phyloP scores from a whole-genome alignment of 2,113 vertebrate species.

The Alaudala cheleensis region DNA sequence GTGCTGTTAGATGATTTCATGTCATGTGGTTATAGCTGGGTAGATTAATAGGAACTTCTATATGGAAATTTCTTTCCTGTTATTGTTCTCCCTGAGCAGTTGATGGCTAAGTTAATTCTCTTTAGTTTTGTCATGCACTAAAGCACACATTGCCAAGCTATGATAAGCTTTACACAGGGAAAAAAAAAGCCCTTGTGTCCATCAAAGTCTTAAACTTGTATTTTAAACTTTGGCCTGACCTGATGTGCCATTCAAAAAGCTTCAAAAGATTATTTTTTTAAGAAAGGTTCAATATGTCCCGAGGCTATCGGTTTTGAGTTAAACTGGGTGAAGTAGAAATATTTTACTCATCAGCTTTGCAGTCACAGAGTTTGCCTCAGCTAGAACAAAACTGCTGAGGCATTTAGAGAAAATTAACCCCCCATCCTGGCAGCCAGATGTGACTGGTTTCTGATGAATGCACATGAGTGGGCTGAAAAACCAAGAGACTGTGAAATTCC shows the following conservation, averaged over 20 bases:
- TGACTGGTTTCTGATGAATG: slow-evolving; percentile 99
- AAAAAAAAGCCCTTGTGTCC: slow-evolving; percentile 82
- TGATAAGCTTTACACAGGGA: slow-evolving; percentile 88
- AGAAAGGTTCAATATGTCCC: slow-evolving; percentile 94
- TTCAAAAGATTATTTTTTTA: slow-evolving; percentile 91
- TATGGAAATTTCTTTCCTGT: slow-evolving; percentile 90
- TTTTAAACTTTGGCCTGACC: slow-evolving; percentile 96
- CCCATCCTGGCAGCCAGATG: slow-evolving; percentile 99
- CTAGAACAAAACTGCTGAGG: slow-evolving; percentile 99
- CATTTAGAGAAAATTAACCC: slow-evolving; percentile 99
- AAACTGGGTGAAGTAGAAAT: slow-evolving; percentile 99
- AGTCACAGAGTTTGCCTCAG: slow-evolving; percentile 99
- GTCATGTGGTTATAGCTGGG: slow-evolving; percentile 76
- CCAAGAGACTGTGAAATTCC: slow-evolving; percentile 99
- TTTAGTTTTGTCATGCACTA: slow-evolving; percentile 96
- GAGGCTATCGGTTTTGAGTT: slow-evolving; percentile 99
- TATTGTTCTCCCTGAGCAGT: slow-evolving; percentile 93
- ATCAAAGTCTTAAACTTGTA: slow-evolving; percentile 92
- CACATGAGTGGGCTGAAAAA: slow-evolving; percentile 99
- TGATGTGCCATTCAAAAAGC: slow-evolving; percentile 91
- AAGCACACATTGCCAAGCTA: slow-evolving; percentile 92
- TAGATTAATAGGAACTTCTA: slow-evolving; percentile 87
- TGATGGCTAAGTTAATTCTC: slow-evolving; percentile 99
- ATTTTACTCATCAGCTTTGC: slow-evolving; percentile 99
- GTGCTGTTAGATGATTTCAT: slow-evolving; percentile 63